Conservation (phyloP, 2,797 vertebrate genomes). For the Phrynocephalus guinanensis region DNA sequence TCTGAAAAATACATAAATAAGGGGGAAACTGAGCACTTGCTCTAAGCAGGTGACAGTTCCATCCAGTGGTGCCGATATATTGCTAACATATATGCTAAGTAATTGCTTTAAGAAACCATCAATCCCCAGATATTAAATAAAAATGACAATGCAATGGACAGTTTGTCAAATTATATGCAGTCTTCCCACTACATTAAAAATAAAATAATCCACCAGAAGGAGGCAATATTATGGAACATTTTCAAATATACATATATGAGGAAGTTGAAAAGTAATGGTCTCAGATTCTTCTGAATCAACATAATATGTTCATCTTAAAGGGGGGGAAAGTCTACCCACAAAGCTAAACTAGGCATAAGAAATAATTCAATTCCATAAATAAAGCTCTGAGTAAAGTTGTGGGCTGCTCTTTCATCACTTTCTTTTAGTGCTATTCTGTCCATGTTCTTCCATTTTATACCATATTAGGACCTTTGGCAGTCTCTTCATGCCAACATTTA, state of each 20-base stretch:
- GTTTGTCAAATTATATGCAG: slow-evolving; percentile 33
- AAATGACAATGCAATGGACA: slow-evolving; percentile 3
- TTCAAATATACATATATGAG: slow-evolving; percentile 14
- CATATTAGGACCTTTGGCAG: neutral
- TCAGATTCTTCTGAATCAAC: slow-evolving; percentile 16
- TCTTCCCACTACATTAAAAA: neutral
- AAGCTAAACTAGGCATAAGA: slow-evolving; percentile 51
- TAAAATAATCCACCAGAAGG: neutral
- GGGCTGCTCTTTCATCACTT: slow-evolving; percentile 40
- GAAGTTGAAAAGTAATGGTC: slow-evolving; percentile 29
- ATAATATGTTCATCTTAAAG: neutral
- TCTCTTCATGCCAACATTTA: neutral
- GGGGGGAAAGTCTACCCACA: slow-evolving; percentile 34
- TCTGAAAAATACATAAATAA: slow-evolving; percentile 33
- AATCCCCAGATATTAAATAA: neutral
- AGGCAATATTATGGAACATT: slow-evolving; percentile 34
- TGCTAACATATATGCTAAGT: slow-evolving; percentile 21
- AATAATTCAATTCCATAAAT: slow-evolving; percentile 54
- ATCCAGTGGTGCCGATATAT: slow-evolving; percentile 38
- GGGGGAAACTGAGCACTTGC: neutral
- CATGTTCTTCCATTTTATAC: neutral
- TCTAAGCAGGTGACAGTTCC: slow-evolving; percentile 16
- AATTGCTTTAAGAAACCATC: slow-evolving; percentile 8
- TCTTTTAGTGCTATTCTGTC: slow-evolving; percentile 23
- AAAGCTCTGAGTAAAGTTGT: slow-evolving; percentile 51